Base-by-base conservation (phyloP, 2,113 vertebrate species). In the Girardinichthys multiradiatus region DNA sequence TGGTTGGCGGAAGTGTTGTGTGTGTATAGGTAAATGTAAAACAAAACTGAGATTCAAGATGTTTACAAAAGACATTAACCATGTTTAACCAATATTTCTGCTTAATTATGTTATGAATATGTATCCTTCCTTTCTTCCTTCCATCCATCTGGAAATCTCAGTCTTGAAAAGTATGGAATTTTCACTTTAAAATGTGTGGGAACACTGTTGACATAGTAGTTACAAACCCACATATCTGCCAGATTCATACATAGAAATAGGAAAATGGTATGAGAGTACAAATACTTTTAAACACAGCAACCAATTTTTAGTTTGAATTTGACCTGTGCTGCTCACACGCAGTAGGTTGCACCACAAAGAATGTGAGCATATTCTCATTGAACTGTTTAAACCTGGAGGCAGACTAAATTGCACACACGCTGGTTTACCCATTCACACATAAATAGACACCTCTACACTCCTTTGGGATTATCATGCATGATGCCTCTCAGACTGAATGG, bases 401-500 rank as follows among this genome's bases (percentile, higher is more conserved):
- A 15, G 73, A 80, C 63, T 51, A 78, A 39, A 86, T 54, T 63
- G 57, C 64, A 35, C 70, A 73, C 64, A 63, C 27, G 48, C 57
- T 10, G 27, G 57, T 74, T 79, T 64, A 63, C 45, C 27, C 68
- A 65, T 59, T 54, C 68, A 69, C 74, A 80, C 72, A 66, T 73
- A 54, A 68, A 70, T 35, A 62, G 64, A 63, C 51, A 73, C 70
- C 72, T 70, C 82, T 79, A 70, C 70, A 58, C 74, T 86, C 82
- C 69, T 77, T 74, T 64, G 63, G 79, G 85, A 89, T 91, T 88
- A 88, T 84, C 79, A 83, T 79, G 79, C 86, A 86, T 84, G 83
- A 84, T 64, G 69, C 84, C 77, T 91, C 85, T 88, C 81, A 85
- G 87, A 82, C 84, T 87, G 77, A 90, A 90, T 82, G 85, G 84